Evolutionary conservation across 1,140 invertebrate species (phyloP), one percentile per base, ranked within the genome.

Genomic region (Drosophila kohkoa): DNA sequence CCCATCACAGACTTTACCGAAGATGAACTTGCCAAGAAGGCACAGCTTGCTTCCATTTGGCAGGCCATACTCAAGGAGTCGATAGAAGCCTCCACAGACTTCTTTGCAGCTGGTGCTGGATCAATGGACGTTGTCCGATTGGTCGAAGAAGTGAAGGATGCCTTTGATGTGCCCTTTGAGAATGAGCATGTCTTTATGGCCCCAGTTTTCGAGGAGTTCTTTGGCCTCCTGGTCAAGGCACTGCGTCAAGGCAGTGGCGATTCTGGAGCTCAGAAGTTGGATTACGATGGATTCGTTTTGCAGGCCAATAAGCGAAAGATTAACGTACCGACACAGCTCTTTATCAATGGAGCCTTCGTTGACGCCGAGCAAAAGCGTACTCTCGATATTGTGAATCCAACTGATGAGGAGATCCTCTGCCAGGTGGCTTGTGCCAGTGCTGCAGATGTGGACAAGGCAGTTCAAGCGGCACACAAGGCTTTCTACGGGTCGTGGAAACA

Each of bases 41-140:
- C 95, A 30, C 93, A 92, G 13, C 92, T 96, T 0, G 93, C 95
- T 80, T 91, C 93, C 7, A 95, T 99, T 25, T 99, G 98, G 98
- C 94, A 95, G 67, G 95, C 95, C 5, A 99, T 99, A 81, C 93
- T 99, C 0, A 96, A 96, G 75, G 93, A 95, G 1, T 95, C 96
- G 1, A 94, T 99, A 3, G 95, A 96, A 1, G 94, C 96, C 1
- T 94, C 95, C 1, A 98, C 97, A 0, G 98, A 99, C 91, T 99
- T 99, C 92, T 99, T 99, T 92, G 95, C 95, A 8, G 95, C 94
- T 43, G 98, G 98, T 25, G 98, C 97, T 16, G 97, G 97, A 0
- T 99, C 98, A 7, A 99, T 99, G 98, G 98, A 99, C 92, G 98
- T 99, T 6, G 97, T 98, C 0, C 95, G 98, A 81, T 92, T 99